Evolutionary conservation across 2,113 vertebrate species (phyloP), one percentile per base, ranked within the genome.

Genomic region (Nematolebias whitei): DNA sequence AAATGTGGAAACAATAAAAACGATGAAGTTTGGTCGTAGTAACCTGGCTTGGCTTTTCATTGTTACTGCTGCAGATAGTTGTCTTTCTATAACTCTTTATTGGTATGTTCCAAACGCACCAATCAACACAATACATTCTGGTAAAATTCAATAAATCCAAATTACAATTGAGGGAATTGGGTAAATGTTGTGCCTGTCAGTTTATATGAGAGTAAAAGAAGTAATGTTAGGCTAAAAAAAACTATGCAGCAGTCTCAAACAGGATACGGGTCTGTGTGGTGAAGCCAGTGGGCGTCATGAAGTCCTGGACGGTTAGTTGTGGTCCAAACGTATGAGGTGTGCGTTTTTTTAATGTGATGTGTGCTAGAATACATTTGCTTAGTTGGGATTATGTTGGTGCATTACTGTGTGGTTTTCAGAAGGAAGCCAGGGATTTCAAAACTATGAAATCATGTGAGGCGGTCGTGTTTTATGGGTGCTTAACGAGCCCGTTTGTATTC

Each of bases 361-460:
- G 55, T 73, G 69, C 61, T 43, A 22, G 50, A 48, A 35, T 40
- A 56, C n/a, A n/a, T 45, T 43, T 68, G 56, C 45, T 24, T 24
- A 61, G 50, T 40, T 74, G 52, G 16, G 39, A 60, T 68, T 59
- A 62, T 71, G 53, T 63, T 67, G 54, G 73, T 62, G 66, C 53
- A 24, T 67, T 62, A 68, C 53, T 61, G 64, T 84, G 85, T 38
- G 76, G 83, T 83, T 82, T 85, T 53, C 61, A 51, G 65, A 12
- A 20, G 68, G 62, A 70, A 68, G 85, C 87, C 79, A 87, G 69
- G 59, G 77, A 90, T 88, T 86, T 84, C 66, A 54, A 75, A 77
- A 85, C 73, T 50, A 80, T 89, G 82, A 85, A 80, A 87, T 88
- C 82, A 90, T 91, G 77, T 76, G 10, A 82, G 78, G 78, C 68